These are phyloP conservation scores for Shinisaurus crocodilurus DNA, from an alignment of 2,113 vertebrate genomes.

Conservation along the genomic window DNA sequence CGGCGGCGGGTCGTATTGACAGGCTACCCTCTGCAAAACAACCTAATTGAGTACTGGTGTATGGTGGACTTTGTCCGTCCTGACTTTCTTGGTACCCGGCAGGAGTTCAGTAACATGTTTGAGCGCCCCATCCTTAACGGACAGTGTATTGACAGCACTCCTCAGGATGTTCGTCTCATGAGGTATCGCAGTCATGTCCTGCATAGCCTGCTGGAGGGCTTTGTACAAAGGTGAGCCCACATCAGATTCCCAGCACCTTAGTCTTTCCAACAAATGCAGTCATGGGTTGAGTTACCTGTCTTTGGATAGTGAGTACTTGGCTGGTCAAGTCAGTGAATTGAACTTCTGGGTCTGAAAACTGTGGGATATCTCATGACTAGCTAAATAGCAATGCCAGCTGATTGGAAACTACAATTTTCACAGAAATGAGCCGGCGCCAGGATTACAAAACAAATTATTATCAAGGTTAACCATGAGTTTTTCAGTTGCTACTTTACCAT, in stretches of 20 bases:
- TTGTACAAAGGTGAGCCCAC: conserved; percentile 92
- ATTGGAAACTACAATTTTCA: not conserved
- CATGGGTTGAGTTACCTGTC: not conserved
- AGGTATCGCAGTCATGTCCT: conserved; percentile 97
- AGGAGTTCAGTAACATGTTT: conserved; percentile 99
- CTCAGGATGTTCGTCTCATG: conserved; percentile 96
- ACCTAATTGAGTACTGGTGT: conserved; percentile 99
- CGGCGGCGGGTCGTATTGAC: conserved; percentile 95
- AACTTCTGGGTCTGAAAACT: not conserved
- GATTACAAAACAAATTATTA: not conserved
- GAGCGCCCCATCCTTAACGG: conserved; percentile 97
- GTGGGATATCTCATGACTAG: not conserved
- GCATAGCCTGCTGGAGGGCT: conserved; percentile 97
- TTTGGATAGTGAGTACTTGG: not conserved
- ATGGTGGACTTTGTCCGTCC: conserved; percentile 99
- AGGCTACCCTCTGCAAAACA: conserved; percentile 97
- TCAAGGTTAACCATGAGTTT: not conserved
- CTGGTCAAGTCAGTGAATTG: not conserved
- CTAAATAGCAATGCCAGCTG: not conserved
- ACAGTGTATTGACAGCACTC: conserved; percentile 97
- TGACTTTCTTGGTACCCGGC: conserved; percentile 94
- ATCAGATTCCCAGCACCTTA: fast-evolving
- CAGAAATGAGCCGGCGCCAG: not conserved
- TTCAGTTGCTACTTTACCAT: conserved; percentile 13
- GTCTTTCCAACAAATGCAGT: not conserved